Conservation (phyloP, 2,113 vertebrate genomes). For the Ahaetulla prasina region DNA sequence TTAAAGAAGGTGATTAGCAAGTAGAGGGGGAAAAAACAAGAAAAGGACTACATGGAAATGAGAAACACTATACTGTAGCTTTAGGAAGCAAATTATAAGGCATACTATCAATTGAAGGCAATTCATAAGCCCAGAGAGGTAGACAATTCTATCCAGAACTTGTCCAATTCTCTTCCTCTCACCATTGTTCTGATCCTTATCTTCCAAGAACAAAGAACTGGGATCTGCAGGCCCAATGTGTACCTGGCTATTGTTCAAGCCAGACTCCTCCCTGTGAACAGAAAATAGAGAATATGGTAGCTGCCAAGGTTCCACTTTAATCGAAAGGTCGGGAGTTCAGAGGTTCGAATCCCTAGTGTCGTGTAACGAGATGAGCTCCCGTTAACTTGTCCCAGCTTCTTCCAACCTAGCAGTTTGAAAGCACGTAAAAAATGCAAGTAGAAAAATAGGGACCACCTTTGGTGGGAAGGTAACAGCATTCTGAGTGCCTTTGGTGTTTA, state of each 20-base stretch:
- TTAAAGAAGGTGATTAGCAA: not conserved
- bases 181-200: constrained; percentile 74
- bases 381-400: no score
- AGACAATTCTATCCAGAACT: not conserved
- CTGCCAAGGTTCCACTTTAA: not conserved
- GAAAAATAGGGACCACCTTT: no score
- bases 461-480: no score
- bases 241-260: constrained; percentile 75
- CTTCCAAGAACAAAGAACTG: constrained; percentile 71
- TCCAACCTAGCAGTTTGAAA: no score
- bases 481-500: no score
- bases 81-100: not conserved
- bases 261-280: constrained; percentile 77
- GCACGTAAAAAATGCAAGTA: no score
- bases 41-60: not conserved
- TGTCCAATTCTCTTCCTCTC: not conserved
- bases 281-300: not conserved
- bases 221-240: constrained; percentile 76
- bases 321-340: no score
- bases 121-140: not conserved
- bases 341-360: no score
- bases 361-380: no score
- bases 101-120: not conserved
- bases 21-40: not conserved
- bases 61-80: not conserved